phyloP scores from a whole-genome alignment of 2,113 vertebrate species.

The Ursus arctos region DNA sequence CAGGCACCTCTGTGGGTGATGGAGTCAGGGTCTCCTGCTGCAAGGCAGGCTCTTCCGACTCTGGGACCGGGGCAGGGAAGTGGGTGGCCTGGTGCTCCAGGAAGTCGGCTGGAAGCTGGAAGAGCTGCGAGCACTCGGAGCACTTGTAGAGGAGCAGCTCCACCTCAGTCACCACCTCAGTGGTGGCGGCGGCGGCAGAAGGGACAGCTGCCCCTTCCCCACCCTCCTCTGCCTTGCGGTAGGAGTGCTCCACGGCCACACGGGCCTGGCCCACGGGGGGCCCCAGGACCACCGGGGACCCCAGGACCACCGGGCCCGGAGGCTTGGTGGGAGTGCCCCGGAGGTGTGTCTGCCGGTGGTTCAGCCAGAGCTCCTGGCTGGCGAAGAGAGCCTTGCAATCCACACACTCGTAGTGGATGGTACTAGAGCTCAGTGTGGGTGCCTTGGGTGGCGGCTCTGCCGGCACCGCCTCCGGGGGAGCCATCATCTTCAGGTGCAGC shows the following conservation, averaged over 20 bases:
- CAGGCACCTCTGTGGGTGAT: not conserved
- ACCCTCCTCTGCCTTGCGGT: slow-evolving; percentile 83
- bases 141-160: slow-evolving; percentile 88
- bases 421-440: slow-evolving; percentile 64
- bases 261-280: slow-evolving; percentile 76
- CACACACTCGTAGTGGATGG: slow-evolving; percentile 91
- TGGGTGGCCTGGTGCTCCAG: slow-evolving; percentile 86
- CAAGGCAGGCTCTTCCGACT: slow-evolving; percentile 26
- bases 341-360: slow-evolving; percentile 90
- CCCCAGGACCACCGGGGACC: slow-evolving; percentile 75
- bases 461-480: slow-evolving; percentile 72
- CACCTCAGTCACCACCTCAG: slow-evolving; percentile 80
- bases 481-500: slow-evolving; percentile 85
- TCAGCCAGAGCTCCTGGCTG: slow-evolving; percentile 92
- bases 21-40: slow-evolving; percentile 53
- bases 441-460: slow-evolving; percentile 59
- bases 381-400: slow-evolving; percentile 94
- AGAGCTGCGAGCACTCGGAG: slow-evolving; percentile 86
- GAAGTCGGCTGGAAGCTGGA: slow-evolving; percentile 84
- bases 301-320: slow-evolving; percentile 68
- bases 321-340: slow-evolving; percentile 76
- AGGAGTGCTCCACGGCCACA: slow-evolving; percentile 86
- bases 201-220: slow-evolving; percentile 59
- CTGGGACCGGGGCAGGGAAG: slow-evolving; percentile 63
- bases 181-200: not conserved